Base-by-base conservation (phyloP, 2,888 invertebrate species). In the Adineta ricciae region DNA sequence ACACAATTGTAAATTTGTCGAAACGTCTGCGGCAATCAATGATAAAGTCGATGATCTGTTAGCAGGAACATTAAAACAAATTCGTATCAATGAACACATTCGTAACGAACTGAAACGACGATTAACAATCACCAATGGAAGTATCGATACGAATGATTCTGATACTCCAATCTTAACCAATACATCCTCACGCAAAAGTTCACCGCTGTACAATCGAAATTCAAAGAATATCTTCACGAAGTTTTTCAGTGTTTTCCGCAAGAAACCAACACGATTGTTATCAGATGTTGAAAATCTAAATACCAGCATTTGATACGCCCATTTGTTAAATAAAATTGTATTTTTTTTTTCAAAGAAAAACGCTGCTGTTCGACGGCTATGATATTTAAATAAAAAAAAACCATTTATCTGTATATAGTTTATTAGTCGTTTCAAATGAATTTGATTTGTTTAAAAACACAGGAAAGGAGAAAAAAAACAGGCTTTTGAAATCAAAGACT, bases 1-100 rank as follows among this genome's bases (percentile, higher is more conserved):
- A 78, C 41, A 50, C 52, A 64, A 64, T 32, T 73, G 83, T 32
- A 86, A 86, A 84, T 83, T 86, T 83, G 83, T 86, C 21, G 86
- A 86, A 46, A 86, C 86, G 27, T 86, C 86, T 36, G 86, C 84
- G 11, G 86, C 86, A 9, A 84, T 86, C 49, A 84, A 86, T 84
- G 84, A 84, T 72, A 86, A 83, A 52, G 73, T 86, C 16, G 86
- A 86, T 72, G 86, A 86, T 56, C 38, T 86, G 50, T 38, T 86
- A 24, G 86, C 86, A 46, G 86, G 86, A 46, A 84, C 84, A 56
- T 49, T 86, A 14, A 86, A 86, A 72, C 86, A 86, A 64, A 84
- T 86, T 64, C 46, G 86, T 36, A 36, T 86, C 21, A 86, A 86
- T 27, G n/a, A 78, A 78, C 64, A 64, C 16, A 19, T 64, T 64